A percentile compares a stretch with the other conserved stretches of the same genome.
Evolutionary conservation across 2,888 invertebrate species (phyloP).

Genomic region (Pachycephus smyrnensis): DNA sequence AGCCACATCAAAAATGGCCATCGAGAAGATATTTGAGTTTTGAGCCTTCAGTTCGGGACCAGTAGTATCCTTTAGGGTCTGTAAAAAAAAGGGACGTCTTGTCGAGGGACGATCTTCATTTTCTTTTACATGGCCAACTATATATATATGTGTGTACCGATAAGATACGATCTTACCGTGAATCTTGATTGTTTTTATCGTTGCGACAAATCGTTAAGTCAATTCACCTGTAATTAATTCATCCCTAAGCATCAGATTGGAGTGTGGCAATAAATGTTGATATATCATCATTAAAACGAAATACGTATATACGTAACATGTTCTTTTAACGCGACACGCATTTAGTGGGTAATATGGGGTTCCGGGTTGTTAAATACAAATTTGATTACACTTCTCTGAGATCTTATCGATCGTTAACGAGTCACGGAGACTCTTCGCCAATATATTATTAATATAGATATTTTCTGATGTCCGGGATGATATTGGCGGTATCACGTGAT

Average conservation of each 20-base stretch:
- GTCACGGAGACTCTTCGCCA: neutral
- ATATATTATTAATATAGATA: neutral
- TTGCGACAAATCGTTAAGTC: neutral
- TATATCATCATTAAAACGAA: neutral
- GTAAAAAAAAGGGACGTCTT: neutral
- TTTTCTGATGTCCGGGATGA: neutral
- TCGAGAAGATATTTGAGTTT: neutral
- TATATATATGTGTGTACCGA: neutral
- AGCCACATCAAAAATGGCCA: conserved; percentile 4
- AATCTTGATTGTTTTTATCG: neutral
- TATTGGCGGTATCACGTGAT: no score
- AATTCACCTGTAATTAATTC: neutral
- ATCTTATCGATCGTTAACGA: neutral
- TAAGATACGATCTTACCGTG: neutral
- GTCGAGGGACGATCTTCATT: neutral
- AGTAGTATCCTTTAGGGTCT: no score
- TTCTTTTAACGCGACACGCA: neutral
- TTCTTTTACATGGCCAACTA: neutral
- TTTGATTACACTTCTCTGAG: neutral
- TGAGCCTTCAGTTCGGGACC: neutral
- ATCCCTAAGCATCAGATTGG: neutral
- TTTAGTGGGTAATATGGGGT: neutral
- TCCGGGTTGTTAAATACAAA: neutral
- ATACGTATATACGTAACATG: neutral
- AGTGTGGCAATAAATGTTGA: neutral